Evolutionary conservation across 2,113 vertebrate species (phyloP).

Genomic region (Actenoides hombroni): DNA sequence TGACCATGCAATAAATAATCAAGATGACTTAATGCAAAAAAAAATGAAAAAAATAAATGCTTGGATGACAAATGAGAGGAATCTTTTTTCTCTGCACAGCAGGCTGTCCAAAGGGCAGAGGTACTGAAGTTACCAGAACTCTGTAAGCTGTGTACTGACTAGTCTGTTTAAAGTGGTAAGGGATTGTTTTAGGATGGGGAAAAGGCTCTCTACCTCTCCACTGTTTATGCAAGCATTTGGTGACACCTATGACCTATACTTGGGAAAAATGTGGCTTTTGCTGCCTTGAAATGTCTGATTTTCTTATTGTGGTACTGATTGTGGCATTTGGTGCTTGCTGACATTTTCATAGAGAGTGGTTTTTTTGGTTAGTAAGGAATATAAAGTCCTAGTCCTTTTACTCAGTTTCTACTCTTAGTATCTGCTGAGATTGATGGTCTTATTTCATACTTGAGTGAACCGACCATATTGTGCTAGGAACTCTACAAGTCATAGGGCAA

Average conservation of each 20-base stretch:
- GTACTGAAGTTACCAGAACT: neutral
- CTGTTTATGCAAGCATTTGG: neutral
- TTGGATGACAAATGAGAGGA: neutral
- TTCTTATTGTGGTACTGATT: neutral
- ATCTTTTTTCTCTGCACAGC: fast-evolving
- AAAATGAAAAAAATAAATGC: neutral
- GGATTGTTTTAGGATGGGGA: neutral
- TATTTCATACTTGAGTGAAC: neutral
- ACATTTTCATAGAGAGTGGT: neutral
- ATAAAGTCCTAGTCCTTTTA: neutral
- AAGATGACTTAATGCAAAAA: neutral
- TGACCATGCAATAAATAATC: neutral
- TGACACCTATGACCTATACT: neutral
- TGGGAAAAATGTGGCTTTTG: neutral
- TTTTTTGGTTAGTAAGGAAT: neutral
- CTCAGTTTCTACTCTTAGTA: neutral
- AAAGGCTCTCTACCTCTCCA: neutral
- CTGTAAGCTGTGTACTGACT: neutral
- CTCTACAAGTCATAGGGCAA: neutral
- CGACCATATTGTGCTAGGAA: neutral
- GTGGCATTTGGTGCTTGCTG: neutral
- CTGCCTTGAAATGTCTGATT: neutral
- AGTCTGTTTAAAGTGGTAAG: neutral
- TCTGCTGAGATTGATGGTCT: neutral
- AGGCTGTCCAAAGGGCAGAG: neutral